Percentiles rank a stretch among this genome's conserved stretches.
Evolutionary conservation across 2,888 invertebrate species (phyloP).

Genomic region (Dioctria rufipes): DNA sequence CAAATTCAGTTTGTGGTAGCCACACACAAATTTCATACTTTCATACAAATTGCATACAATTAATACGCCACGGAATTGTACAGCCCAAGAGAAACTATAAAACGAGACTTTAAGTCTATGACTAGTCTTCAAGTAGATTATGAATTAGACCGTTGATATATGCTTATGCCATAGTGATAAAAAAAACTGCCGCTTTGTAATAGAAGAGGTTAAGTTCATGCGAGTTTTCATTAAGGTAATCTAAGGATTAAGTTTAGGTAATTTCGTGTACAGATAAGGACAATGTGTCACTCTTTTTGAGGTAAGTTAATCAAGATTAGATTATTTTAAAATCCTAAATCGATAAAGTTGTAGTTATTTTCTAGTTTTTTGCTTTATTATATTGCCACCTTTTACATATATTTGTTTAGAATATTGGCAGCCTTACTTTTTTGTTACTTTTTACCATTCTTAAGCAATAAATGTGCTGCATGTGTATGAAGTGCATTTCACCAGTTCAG

Average conservation of each 20-base stretch:
- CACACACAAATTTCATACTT: conserved; percentile 12
- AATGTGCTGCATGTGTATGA: too few relatives aligned
- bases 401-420: too few relatives aligned
- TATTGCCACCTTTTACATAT: too few relatives aligned
- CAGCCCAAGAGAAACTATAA: conserved; percentile 40
- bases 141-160: conserved; percentile 45
- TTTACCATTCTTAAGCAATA: too few relatives aligned
- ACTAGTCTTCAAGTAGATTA: conserved; percentile 50
- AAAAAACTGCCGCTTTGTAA: conserved; percentile 33
- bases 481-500: too few relatives aligned
- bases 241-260: not conserved
- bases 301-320: too few relatives aligned
- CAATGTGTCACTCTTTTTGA: too few relatives aligned
- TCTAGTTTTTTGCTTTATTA: too few relatives aligned
- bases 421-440: too few relatives aligned
- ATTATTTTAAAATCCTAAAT: too few relatives aligned
- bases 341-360: too few relatives aligned
- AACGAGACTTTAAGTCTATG: conserved; percentile 40
- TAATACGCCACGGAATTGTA: conserved; percentile 28
- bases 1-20: not conserved
- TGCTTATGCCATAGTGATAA: conserved; percentile 6
- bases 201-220: conserved; percentile 27
- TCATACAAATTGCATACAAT: conserved; percentile 2
- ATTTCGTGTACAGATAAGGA: too few relatives aligned
- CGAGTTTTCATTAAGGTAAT: not conserved